phyloP scores from a whole-genome alignment of 2,888 invertebrate genomes.

The Pemphredon lugubris region DNA sequence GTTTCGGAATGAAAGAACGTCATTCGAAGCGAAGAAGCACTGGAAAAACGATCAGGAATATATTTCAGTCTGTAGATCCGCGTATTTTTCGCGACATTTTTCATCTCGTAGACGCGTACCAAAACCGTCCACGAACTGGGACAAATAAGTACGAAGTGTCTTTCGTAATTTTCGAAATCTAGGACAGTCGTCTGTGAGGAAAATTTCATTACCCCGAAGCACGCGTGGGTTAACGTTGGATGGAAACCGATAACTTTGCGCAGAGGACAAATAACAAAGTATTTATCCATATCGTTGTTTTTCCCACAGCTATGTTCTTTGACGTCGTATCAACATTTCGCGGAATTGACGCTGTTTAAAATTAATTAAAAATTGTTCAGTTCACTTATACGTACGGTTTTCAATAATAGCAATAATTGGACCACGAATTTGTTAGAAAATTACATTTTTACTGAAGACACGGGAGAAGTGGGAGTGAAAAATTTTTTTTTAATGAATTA shows the following conservation, averaged over 20 bases:
- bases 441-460: too few species aligned
- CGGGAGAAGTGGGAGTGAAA: too few species aligned
- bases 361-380: too few species aligned
- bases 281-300: too few species aligned
- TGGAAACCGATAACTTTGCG: conserved; percentile 19
- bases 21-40: conserved; percentile 2
- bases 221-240: conserved; percentile 25
- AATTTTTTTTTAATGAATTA: too few species aligned
- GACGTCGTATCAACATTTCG: too few species aligned
- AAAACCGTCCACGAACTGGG: conserved; percentile 42
- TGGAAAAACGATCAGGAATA: conserved; percentile 10
- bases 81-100: conserved; percentile 13
- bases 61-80: conserved; percentile 9
- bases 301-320: too few species aligned
- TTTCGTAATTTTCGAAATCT: conserved; percentile 54
- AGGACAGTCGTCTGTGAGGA: conserved; percentile 40
- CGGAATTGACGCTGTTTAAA: conserved; percentile 1
- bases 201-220: conserved; percentile 31
- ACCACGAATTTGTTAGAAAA: too few species aligned
- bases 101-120: conserved; percentile 25
- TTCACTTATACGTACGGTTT: too few species aligned
- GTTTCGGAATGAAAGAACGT: conserved; percentile 14
- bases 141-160: conserved; percentile 38
- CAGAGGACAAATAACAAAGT: conserved; percentile 24
- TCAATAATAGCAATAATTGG: too few species aligned